Evolutionary conservation across 2,888 invertebrate genomes (phyloP), one percentile per base, ranked within the genome.

Genomic region (Colostygia pectinataria): DNA sequence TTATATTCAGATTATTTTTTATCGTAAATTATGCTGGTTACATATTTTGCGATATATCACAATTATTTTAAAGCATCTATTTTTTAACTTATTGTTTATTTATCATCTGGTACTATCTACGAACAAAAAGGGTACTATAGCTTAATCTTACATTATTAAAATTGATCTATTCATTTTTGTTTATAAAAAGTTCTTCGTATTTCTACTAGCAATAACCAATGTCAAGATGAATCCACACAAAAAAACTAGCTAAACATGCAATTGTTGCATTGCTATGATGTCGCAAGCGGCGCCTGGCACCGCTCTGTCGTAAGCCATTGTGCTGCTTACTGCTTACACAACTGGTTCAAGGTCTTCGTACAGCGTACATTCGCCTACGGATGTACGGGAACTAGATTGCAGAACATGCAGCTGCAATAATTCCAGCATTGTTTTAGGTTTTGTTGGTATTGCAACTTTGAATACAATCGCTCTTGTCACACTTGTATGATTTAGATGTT

Each of bases 271-370:
- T 74, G 77, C 71, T 53, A 71, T 42, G 39, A 65, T 89, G 82
- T 86, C 66, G 89, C 75, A 89, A 88, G 71, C 72, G 66, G 77
- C 74, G 83, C 77, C 81, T 76, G 81, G 83, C 82, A 78, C 80
- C 65, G 68, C 63, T 71, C 78, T 89, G 83, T 85, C 81, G 90
- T 83, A 89, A 89, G 79, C 83, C 76, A 88, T 87, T 86, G 87
- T 87, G 73, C 74, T 68, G 52, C 38, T 45, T 46, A 28, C 51
- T 67, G 76, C 80, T 89, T 88, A 85, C 88, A 80, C 89, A 90
- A 90, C 69, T 89, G 87, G 88, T 86, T 88, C 90, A 90, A 90
- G 89, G 89, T 86, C 86, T 75, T 25, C 39, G 18, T 33, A 18
- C 33, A 33, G 20, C 33, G 44, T 83, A 80, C 89, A 80, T 81